Conservation (phyloP, 1,140 invertebrate species). For the Pomacea maculata region DNA sequence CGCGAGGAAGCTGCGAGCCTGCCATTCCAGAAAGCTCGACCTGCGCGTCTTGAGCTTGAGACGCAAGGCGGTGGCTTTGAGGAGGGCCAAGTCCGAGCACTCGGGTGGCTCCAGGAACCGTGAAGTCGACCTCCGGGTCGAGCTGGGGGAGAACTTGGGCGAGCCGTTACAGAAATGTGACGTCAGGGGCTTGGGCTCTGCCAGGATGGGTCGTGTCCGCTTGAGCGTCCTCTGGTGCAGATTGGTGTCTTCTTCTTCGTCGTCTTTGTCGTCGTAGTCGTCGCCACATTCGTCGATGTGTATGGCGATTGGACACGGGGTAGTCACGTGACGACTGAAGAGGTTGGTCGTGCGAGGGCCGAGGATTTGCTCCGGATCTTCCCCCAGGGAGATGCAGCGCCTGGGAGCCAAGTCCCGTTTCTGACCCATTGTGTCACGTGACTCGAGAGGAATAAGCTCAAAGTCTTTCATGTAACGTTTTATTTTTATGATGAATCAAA, state of each 20-base stretch:
- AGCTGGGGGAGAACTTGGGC: not conserved
- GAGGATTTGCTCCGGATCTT: not conserved
- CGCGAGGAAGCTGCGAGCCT: slow-evolving; percentile 8
- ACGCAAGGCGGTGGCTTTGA: slow-evolving; percentile 31
- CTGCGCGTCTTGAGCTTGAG: slow-evolving; percentile 34
- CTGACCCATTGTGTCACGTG: not conserved
- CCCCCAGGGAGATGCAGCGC: not conserved
- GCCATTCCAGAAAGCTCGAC: slow-evolving; percentile 33
- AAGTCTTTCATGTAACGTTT: no score
- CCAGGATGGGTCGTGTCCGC: no score
- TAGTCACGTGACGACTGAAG: not conserved
- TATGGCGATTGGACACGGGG: slow-evolving; percentile 6
- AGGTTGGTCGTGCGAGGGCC: no score
- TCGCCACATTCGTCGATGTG: slow-evolving; percentile 18
- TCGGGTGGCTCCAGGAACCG: slow-evolving; percentile 10
- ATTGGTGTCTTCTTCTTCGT: not conserved
- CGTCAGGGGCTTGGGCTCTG: no score
- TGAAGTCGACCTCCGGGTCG: not conserved
- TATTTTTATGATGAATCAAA: no score
- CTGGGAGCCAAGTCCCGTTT: not conserved
- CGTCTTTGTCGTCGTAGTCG: not conserved
- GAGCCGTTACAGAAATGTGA: no score
- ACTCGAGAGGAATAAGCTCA: no score
- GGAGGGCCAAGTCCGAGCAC: slow-evolving; percentile 18
- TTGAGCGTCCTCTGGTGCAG: no score